Evolutionary conservation across 2,113 vertebrate species (phyloP).

Genomic region (Synchiropus splendidus): DNA sequence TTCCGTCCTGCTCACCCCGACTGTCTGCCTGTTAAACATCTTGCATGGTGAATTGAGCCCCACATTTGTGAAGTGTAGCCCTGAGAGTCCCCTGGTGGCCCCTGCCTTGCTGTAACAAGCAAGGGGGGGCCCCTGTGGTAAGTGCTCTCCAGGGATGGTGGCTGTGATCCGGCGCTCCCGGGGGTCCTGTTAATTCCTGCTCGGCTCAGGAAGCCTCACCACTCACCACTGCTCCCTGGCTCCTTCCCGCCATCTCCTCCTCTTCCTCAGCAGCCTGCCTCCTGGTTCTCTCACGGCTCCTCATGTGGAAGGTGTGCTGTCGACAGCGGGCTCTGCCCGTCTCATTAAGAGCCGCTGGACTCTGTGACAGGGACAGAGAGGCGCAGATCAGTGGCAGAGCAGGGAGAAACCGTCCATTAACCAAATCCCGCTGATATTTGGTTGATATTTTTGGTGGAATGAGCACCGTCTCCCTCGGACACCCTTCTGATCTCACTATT

Average conservation of each 20-base stretch:
- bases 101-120: conserved; percentile 64
- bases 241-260: conserved; percentile 26
- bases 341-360: conserved; percentile 47
- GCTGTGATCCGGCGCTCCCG: conserved; percentile 52
- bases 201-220: conserved; percentile 49
- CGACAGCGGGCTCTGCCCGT: conserved; percentile 34
- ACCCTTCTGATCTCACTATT: not conserved
- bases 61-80: conserved; percentile 60
- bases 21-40: conserved; percentile 50
- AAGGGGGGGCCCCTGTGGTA: conserved; percentile 55
- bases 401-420: conserved; percentile 31
- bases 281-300: conserved; percentile 13
- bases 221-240: conserved; percentile 52
- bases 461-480: conserved; percentile 2
- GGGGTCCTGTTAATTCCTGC: conserved; percentile 65
- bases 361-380: conserved; percentile 32
- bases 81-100: conserved; percentile 58
- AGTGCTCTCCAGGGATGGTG: conserved; percentile 55
- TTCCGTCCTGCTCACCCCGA: conserved; percentile 38
- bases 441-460: conserved; percentile 13
- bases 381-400: conserved; percentile 34
- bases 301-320: conserved; percentile 40
- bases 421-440: conserved; percentile 19
- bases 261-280: conserved; percentile 20
- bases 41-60: conserved; percentile 41